Evolutionary conservation across 2,888 invertebrate species (phyloP).

Genomic region (Diarsia brunnea): DNA sequence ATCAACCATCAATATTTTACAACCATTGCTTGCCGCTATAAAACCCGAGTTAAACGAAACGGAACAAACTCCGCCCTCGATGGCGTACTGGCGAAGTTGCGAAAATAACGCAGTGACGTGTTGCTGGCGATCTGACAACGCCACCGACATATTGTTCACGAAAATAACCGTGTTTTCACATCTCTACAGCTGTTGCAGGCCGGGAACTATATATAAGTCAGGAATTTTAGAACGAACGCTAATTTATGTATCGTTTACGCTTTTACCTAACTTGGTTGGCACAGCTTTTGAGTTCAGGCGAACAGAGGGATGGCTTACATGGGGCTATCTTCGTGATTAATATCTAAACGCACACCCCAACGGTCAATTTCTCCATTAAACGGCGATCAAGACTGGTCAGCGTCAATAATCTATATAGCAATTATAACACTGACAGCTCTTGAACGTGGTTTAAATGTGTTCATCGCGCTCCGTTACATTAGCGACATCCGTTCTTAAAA

Average conservation of each 20-base stretch:
- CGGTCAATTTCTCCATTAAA: neutral
- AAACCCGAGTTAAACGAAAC: constrained; percentile 72
- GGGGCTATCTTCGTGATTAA: too few relatives aligned
- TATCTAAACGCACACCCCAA: neutral
- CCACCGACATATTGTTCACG: constrained; percentile 80
- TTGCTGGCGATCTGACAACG: constrained; percentile 84
- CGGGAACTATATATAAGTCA: constrained; percentile 64
- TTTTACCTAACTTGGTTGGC: constrained; percentile 61
- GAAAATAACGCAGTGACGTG: constrained; percentile 79
- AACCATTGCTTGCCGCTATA: constrained; percentile 67
- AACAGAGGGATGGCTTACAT: constrained; percentile 17
- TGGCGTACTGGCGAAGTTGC: constrained; percentile 70
- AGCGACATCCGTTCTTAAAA: neutral
- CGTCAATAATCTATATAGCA: neutral
- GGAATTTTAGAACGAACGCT: constrained; percentile 61
- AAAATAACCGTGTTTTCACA: constrained; percentile 81
- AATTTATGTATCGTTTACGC: constrained; percentile 64
- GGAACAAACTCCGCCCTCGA: constrained; percentile 61
- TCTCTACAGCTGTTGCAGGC: constrained; percentile 75
- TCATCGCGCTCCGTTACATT: too few relatives aligned
- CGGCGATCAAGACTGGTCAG: neutral
- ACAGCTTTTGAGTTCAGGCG: neutral
- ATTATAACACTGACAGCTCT: neutral
- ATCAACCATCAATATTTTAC: constrained; percentile 50
- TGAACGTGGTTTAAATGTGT: neutral